phyloP scores from a whole-genome alignment of 2,888 invertebrate species.

The Agapetus fuscipes region DNA sequence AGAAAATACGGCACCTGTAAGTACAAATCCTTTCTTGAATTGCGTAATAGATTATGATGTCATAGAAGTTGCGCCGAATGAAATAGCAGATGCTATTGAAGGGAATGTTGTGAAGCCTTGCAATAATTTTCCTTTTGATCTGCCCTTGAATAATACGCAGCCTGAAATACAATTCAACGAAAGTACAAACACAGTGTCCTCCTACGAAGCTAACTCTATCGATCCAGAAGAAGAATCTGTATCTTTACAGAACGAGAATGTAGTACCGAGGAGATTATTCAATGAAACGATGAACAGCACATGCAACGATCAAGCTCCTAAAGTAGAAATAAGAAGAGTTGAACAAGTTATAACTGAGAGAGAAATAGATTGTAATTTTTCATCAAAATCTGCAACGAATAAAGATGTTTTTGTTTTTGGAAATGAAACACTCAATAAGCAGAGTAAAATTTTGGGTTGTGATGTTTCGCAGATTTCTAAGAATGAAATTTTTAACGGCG shows the following conservation, averaged over 20 bases:
- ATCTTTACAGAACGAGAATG: too few relatives aligned
- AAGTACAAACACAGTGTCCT: conserved; percentile 23
- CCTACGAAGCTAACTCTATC: conserved; percentile 12
- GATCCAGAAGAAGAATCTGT: conserved; percentile 25
- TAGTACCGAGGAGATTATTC: conserved; percentile 33
- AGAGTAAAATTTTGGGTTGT: conserved; percentile 40
- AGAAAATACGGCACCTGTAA: conserved; percentile 15
- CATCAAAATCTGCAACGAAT: not conserved
- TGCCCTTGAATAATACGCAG: conserved; percentile 5
- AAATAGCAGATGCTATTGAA: too few relatives aligned
- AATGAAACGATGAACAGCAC: conserved; percentile 35
- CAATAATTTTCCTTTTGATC: conserved; percentile 20
- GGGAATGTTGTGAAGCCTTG: not conserved
- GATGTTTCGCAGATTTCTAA: conserved; percentile 40
- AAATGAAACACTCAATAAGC: conserved; percentile 31
- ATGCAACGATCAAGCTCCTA: conserved; percentile 4
- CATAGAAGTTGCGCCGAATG: conserved; percentile 2
- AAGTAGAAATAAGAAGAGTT: conserved; percentile 2
- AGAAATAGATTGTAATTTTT: conserved; percentile 5
- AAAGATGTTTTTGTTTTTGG: conserved; percentile 11
- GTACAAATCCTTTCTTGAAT: conserved; percentile 40
- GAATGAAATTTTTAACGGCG: conserved; percentile 31
- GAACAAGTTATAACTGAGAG: conserved; percentile 11
- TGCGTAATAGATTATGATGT: conserved; percentile 21
- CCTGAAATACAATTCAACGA: conserved; percentile 17